Conservation (phyloP, 2,888 invertebrate genomes). For the Drosophila percnosoma region DNA sequence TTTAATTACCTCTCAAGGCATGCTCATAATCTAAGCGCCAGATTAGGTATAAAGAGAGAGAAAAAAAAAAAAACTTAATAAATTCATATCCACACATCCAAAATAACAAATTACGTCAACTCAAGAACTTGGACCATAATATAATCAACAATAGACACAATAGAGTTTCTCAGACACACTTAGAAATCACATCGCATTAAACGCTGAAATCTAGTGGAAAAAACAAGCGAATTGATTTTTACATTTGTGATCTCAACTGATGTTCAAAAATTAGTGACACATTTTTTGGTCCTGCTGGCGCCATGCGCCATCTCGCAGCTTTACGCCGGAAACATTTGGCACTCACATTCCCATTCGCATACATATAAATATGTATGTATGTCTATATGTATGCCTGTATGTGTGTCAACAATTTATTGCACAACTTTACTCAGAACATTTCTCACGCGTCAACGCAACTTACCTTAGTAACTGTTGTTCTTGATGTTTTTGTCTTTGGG, state of each 20-base stretch:
- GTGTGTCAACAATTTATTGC: slow-evolving; percentile 35
- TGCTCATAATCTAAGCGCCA: slow-evolving; percentile 53
- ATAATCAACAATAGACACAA: slow-evolving; percentile 42
- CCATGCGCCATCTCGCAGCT: slow-evolving; percentile 24
- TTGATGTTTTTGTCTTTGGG: slow-evolving; percentile 1
- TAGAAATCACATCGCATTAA: slow-evolving; percentile 22
- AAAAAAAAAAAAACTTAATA: neutral
- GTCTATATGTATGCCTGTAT: neutral
- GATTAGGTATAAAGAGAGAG: slow-evolving; percentile 47
- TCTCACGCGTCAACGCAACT: slow-evolving; percentile 33
- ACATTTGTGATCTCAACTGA: neutral
- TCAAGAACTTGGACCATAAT: slow-evolving; percentile 28
- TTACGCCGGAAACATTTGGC: slow-evolving; percentile 20
- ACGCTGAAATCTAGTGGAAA: neutral
- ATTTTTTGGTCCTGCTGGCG: slow-evolving; percentile 14
- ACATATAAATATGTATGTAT: neutral
- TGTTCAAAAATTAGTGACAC: neutral
- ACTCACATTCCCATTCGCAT: slow-evolving; percentile 7
- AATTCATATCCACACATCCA: slow-evolving; percentile 6
- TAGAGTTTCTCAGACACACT: slow-evolving; percentile 31
- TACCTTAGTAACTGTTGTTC: slow-evolving; percentile 46
- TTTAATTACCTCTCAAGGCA: slow-evolving; percentile 52
- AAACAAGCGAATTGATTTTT: neutral
- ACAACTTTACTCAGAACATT: slow-evolving; percentile 52
- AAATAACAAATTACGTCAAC: slow-evolving; percentile 60